Percentiles rank a stretch among this genome's conserved stretches.
Evolutionary conservation across 1,140 invertebrate species (phyloP).

Genomic region (Drosophila tsacasi): DNA sequence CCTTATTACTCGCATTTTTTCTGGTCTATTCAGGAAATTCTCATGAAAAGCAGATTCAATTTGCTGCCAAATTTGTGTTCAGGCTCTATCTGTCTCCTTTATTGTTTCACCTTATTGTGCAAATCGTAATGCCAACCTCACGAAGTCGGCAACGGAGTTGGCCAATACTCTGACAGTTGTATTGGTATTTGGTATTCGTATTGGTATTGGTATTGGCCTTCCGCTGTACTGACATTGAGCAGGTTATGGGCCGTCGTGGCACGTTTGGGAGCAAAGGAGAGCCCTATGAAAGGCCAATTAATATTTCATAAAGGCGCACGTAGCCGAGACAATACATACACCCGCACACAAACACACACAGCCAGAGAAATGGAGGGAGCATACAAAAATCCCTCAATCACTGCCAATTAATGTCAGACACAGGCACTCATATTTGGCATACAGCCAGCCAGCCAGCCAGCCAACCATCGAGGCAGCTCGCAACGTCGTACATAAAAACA

Average conservation of each 20-base stretch:
- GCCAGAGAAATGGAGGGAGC: conserved; percentile 22
- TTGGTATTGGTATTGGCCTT: conserved; percentile 35
- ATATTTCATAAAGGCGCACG: conserved; percentile 83
- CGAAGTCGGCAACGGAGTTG: conserved; percentile 2
- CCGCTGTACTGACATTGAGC: conserved; percentile 61
- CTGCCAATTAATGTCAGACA: conserved; percentile 83
- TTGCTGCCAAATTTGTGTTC: conserved; percentile 39
- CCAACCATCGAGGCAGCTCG: conserved; percentile 59
- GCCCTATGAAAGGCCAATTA: conserved; percentile 78
- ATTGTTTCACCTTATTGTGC: conserved; percentile 51
- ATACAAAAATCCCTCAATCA: conserved; percentile 82
- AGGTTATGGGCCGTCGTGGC: conserved; percentile 60
- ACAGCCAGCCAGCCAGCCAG: conserved; percentile 57
- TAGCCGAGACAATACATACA: conserved; percentile 64
- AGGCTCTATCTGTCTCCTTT: conserved; percentile 33
- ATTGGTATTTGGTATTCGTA: conserved; percentile 7
- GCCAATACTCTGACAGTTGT: conserved; percentile 1
- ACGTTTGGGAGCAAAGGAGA: conserved; percentile 58
- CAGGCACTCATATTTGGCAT: conserved; percentile 81
- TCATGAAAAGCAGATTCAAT: conserved; percentile 32
- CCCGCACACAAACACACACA: conserved; percentile 22
- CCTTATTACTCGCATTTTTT: conserved; percentile 5
- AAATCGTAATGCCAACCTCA: conserved; percentile 40
- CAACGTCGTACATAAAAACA: conserved; percentile 78
- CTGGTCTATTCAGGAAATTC: neutral